Evolutionary conservation across 1,140 invertebrate genomes (phyloP), one percentile per base, ranked within the genome.

Genomic region (Procambarus virginalis): DNA sequence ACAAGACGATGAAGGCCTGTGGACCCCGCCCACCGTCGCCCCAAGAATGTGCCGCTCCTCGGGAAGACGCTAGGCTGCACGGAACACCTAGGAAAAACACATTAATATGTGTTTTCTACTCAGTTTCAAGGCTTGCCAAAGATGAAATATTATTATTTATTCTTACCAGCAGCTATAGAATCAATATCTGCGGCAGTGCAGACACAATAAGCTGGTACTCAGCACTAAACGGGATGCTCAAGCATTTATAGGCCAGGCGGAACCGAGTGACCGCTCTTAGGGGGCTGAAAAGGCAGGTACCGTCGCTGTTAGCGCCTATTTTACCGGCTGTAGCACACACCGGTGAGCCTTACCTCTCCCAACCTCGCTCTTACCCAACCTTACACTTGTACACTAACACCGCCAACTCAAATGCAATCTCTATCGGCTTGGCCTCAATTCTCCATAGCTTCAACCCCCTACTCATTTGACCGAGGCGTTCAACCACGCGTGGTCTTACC

Each of bases 41-140:
- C 78, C 78, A 80, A 80, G 78, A 80, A 80, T 80, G 78, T 80
- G 78, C 49, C 78, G 49, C 78, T 55, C 78, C 49, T 55, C 17
- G 58, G 49, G 17, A 55, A 51, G 78, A 55, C 78, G 49, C 49
- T 12, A 4, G 8, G 34, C 78, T 73, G 68, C 14, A 3, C 68
- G 6, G 6, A 73, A 22, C 5, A 80, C 22, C 4, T 1, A 55
- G 8, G 17, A 58, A 55, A 34, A 55, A 58, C 20, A 80, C 51
- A 9, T 22, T 73, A 8, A 34, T 2, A 8, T 73, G 6, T 73
- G 5, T 20, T 34, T 73, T 73, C 34, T 6, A 20, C 10, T 64
- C 60, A 3, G 2, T 4, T 20, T 64, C 17, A 14, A 64, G 20
- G 12, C 12, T 64, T 17, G 2, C 17, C 1, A 20, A 64, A 1